Evolutionary conservation across 35 echinoderm and acorn worm species (phyloP), one percentile per base, ranked within the genome.

Genomic region (Hemicentrotus pulcherrimus): DNA sequence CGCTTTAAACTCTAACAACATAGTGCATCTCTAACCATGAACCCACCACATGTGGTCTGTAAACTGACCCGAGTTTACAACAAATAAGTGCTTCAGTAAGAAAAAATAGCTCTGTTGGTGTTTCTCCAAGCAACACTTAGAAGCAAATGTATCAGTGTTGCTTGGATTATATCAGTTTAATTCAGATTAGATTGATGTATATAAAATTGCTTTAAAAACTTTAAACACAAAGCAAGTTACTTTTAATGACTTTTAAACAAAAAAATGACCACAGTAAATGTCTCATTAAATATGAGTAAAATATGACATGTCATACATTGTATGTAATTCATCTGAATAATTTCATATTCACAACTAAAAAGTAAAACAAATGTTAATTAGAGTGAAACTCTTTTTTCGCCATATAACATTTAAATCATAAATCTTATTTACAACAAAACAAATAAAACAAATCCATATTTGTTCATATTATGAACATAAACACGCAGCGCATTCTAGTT

Each of bases 111-210:
- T 55, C 15, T 55, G 24, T 28, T 78, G 24, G 65, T 78, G 28
- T n/a, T 78, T 78, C 28, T 47, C 88, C 91, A 93, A 93, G 30
- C 91, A 50, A 58, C 91, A 93, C 48, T 93, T 93, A 93, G 48
- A 52, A 93, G 91, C 91, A 93, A 93, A 93, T 93, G 91, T 93
- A 93, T 19, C 91, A 93, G 48, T 93, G 91, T 58, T 50, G 91
- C 48, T 58, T 93, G 88, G 88, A 47, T 70, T 28, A 28, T 78
- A 78, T 28, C 65, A 28, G 65, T 78, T 78, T 78, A 78, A 78
- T 78, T 78, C 65, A 78, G 65, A 78, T 78, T 78, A 78, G 65
- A 28, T 78, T 78, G 65, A 78, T 78, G 65, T 28, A 78, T 78
- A 78, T 78, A 78, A 78, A 78, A 78, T 78, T 78, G 65, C 65